Conservation (phyloP, 1,140 invertebrate genomes). For the Ostrea edulis region DNA sequence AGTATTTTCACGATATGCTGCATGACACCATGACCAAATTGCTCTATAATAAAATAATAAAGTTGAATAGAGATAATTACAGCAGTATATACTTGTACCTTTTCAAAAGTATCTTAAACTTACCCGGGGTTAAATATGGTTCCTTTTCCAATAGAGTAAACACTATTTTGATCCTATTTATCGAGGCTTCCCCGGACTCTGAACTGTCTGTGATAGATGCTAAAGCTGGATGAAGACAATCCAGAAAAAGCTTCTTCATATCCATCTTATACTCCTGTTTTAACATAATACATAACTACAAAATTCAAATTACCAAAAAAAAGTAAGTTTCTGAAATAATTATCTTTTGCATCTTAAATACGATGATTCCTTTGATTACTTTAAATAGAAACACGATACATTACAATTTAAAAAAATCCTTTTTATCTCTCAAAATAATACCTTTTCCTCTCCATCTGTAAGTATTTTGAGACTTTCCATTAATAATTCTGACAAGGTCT, state of each 20-base stretch:
- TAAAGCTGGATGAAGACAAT: not conserved
- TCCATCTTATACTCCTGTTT: not conserved
- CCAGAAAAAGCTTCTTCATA: not conserved
- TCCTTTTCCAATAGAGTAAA: not conserved
- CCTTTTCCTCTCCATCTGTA: not conserved
- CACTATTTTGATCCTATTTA: not conserved
- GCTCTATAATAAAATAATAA: not conserved
- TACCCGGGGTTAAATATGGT: not conserved
- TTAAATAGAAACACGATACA: too few species aligned
- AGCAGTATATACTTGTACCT: not conserved
- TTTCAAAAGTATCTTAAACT: not conserved
- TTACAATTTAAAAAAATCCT: too few species aligned
- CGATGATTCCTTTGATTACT: not conserved
- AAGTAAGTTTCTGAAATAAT: not conserved
- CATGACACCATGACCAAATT: not conserved
- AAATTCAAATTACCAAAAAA: too few species aligned
- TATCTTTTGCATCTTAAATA: not conserved
- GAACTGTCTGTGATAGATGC: not conserved
- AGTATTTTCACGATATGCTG: not conserved
- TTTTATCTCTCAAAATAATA: not conserved
- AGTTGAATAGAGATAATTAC: not conserved
- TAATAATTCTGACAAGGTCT: not conserved
- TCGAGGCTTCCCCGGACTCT: not conserved
- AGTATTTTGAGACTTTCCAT: not conserved
- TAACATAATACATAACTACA: too few species aligned